Evolutionary conservation across 2,113 vertebrate genomes (phyloP).

Genomic region (Heteronetta atricapilla): DNA sequence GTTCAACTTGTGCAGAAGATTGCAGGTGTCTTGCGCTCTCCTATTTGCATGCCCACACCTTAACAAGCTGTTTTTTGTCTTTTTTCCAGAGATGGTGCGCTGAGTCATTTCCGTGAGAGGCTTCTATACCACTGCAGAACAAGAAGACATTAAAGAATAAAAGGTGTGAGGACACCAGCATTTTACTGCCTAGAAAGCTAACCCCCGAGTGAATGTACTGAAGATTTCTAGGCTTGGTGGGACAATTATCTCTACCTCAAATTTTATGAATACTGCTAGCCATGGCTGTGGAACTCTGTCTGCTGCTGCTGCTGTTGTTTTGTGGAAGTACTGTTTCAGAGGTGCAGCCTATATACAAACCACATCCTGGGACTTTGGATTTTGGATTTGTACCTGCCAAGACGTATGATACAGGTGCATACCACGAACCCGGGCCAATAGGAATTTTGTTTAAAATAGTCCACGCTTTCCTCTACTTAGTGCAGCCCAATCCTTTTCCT

Average conservation of each 20-base stretch:
- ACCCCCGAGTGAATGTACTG: background rate
- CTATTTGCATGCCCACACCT: background rate
- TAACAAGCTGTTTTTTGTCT: constrained; percentile 55
- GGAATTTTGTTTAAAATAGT: constrained; percentile 88
- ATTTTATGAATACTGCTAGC: constrained; percentile 57
- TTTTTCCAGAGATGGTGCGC: constrained; percentile 61
- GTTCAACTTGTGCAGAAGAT: background rate
- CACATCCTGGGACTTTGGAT: constrained; percentile 76
- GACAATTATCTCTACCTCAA: constrained; percentile 54
- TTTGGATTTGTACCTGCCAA: constrained; percentile 86
- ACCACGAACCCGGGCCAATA: constrained; percentile 86
- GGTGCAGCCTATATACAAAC: constrained; percentile 63
- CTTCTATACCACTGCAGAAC: background rate
- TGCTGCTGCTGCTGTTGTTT: constrained; percentile 79
- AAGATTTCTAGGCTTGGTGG: background rate
- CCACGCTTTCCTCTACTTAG: constrained; percentile 83
- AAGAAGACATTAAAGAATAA: background rate
- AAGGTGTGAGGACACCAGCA: constrained; percentile 24
- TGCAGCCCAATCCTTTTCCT: constrained; percentile 91
- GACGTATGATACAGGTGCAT: constrained; percentile 86
- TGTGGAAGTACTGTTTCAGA: constrained; percentile 72
- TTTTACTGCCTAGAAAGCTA: constrained; percentile 35
- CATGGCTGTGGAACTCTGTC: constrained; percentile 75
- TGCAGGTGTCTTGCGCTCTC: background rate
- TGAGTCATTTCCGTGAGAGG: constrained; percentile 2